Conservation (phyloP, 2,113 vertebrate species). For the Spheniscus mendiculus region DNA sequence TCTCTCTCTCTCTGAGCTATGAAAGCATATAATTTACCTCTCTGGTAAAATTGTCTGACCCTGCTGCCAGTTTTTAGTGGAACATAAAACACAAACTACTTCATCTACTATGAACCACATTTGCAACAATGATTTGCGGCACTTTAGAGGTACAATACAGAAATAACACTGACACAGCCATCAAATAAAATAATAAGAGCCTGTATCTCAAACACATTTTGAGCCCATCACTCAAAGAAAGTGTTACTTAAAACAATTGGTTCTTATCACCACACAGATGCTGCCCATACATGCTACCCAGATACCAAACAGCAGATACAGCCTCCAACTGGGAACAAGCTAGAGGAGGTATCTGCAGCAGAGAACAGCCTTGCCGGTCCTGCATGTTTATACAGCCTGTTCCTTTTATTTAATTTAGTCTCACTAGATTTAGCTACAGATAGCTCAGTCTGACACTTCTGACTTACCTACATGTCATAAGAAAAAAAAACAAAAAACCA, state of each 20-base stretch:
- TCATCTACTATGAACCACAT: neutral
- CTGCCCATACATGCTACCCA: neutral
- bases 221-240: neutral
- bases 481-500: too few relatives aligned
- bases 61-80: neutral
- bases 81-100: conserved; percentile 7
- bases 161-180: neutral
- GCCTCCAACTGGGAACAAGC: neutral
- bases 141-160: neutral
- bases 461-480: neutral
- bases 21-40: conserved; percentile 23
- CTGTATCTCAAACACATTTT: neutral
- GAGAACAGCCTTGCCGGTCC: neutral
- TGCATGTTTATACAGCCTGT: neutral
- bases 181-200: neutral
- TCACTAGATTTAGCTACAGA: neutral
- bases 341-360: neutral
- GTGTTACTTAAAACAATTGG: neutral
- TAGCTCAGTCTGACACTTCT: neutral
- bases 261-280: neutral
- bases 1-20: neutral
- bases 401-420: neutral
- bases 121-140: neutral
- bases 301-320: neutral
- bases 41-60: conserved; percentile 2